A percentile compares a stretch with the other conserved stretches of the same genome.
Conservation (phyloP, 2,888 invertebrate species). For the Phengaris alcon region DNA sequence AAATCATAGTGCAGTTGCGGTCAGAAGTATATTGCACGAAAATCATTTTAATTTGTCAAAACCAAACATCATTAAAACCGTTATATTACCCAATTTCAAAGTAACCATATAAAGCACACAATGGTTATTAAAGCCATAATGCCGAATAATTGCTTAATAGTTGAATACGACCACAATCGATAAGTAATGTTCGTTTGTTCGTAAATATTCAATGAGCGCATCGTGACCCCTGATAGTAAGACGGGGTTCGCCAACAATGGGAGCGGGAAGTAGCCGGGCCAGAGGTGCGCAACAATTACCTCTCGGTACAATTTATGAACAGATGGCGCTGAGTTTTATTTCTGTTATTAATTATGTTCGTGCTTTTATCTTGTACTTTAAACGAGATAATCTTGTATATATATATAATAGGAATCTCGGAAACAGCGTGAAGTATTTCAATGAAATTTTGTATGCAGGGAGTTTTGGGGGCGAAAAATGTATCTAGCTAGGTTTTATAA, state of each 20-base stretch:
- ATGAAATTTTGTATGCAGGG: too few species aligned
- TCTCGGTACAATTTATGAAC: slow-evolving; percentile 41
- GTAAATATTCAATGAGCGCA: slow-evolving; percentile 48
- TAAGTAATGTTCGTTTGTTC: slow-evolving; percentile 44
- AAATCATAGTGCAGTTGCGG: not conserved
- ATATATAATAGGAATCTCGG: too few species aligned
- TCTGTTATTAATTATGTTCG: slow-evolving; percentile 18
- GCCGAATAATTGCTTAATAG: slow-evolving; percentile 30
- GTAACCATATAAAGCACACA: slow-evolving; percentile 6
- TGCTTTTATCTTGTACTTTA: not conserved
- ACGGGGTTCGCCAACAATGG: slow-evolving; percentile 50
- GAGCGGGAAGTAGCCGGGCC: slow-evolving; percentile 64
- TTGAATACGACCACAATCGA: slow-evolving; percentile 35
- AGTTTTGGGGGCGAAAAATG: too few species aligned
- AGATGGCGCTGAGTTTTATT: slow-evolving; percentile 27
- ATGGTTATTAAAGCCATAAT: slow-evolving; percentile 26
- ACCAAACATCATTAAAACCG: slow-evolving; percentile 10
- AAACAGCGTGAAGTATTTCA: too few species aligned
- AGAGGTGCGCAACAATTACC: slow-evolving; percentile 63
- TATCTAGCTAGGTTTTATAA: too few species aligned
- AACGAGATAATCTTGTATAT: too few species aligned
- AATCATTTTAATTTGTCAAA: not conserved
- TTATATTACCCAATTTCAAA: not conserved
- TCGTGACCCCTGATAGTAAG: slow-evolving; percentile 44
- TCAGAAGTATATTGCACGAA: not conserved